Evolutionary conservation across 2,113 vertebrate species (phyloP).

Genomic region (Axis porcinus): DNA sequence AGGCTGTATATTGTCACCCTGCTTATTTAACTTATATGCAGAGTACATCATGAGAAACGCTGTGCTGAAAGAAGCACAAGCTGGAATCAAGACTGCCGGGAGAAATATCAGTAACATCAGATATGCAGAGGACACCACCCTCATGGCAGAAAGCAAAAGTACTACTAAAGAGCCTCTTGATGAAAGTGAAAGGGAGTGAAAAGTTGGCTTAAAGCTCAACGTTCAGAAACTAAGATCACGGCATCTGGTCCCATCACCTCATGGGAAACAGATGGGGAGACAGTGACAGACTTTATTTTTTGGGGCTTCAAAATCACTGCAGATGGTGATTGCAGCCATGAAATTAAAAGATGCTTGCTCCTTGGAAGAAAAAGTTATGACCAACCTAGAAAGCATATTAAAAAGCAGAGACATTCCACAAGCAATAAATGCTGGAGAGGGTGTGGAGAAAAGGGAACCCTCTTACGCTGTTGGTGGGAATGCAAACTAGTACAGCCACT

Average conservation of each 20-base stretch:
- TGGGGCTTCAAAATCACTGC: neutral
- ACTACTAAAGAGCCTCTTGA: neutral
- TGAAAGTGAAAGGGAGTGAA: neutral
- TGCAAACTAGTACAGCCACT: no score
- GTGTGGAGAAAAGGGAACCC: no score
- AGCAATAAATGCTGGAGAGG: no score
- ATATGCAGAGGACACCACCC: neutral
- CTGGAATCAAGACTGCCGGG: neutral
- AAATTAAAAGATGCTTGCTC: neutral
- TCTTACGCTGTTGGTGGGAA: no score
- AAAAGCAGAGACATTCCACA: neutral
- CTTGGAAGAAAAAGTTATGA: neutral
- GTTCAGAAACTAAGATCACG: neutral
- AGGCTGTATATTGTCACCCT: neutral
- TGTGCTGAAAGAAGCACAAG: neutral
- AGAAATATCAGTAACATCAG: neutral
- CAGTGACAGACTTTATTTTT: neutral
- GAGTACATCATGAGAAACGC: neutral
- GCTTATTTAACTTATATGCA: neutral
- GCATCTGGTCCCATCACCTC: neutral
- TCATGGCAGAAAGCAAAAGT: neutral
- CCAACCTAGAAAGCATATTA: neutral
- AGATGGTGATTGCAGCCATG: neutral
- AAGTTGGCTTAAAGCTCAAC: neutral
- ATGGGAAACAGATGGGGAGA: neutral